phyloP scores from a whole-genome alignment of 2,113 vertebrate genomes.

The Oreochromis tanganicae region DNA sequence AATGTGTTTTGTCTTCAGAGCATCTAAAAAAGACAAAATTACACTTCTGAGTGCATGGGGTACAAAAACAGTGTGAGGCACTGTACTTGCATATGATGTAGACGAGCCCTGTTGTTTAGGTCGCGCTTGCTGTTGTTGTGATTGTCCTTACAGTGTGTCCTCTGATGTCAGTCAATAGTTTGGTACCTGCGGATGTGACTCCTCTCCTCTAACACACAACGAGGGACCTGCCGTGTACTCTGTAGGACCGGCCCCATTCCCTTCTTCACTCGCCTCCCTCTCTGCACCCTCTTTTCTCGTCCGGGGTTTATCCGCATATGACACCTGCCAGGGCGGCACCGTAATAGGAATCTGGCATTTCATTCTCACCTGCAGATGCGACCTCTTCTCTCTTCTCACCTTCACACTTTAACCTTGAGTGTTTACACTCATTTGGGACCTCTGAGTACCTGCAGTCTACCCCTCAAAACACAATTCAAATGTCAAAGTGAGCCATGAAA shows the following conservation, averaged over 20 bases:
- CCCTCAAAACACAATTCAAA: not conserved
- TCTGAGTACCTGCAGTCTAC: not conserved
- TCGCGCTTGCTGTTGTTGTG: not conserved
- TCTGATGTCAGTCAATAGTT: constrained; percentile 57
- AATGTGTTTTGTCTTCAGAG: not conserved
- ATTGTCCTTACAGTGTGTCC: constrained; percentile 48
- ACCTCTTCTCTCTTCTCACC: constrained; percentile 22
- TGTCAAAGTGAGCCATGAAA: not conserved
- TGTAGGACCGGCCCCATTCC: not conserved
- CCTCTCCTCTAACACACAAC: constrained; percentile 26
- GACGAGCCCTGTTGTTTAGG: not conserved
- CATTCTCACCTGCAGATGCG: constrained; percentile 31
- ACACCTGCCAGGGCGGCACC: constrained; percentile 12
- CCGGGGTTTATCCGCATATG: constrained; percentile 40
- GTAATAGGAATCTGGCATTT: constrained; percentile 37
- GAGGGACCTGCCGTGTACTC: constrained; percentile 39
- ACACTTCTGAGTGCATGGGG: not conserved
- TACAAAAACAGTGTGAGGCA: not conserved
- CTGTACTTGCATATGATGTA: not conserved
- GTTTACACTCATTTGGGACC: constrained; percentile 7
- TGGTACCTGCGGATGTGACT: constrained; percentile 45
- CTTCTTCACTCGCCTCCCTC: not conserved
- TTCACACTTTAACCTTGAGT: constrained; percentile 33
- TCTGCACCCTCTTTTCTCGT: constrained; percentile 12
- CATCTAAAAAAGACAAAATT: not conserved